Percentiles rank a stretch among this genome's conserved stretches.
phyloP scores from a whole-genome alignment of 2,888 invertebrate genomes.

The Watsonalla cultraria region DNA sequence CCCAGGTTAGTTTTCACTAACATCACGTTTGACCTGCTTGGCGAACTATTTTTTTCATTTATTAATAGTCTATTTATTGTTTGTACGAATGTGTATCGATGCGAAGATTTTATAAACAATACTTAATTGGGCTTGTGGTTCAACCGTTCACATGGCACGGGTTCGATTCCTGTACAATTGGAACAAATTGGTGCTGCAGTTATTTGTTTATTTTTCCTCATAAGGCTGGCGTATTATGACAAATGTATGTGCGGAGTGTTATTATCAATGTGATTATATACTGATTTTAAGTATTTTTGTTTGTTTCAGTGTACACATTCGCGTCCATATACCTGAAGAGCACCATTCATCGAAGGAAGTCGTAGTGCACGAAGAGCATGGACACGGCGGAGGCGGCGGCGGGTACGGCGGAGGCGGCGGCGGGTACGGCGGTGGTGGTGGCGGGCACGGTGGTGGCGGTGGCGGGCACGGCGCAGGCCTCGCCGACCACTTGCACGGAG shows the following conservation, averaged over 20 bases:
- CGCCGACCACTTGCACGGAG: slow-evolving; percentile 48
- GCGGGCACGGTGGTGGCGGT: slow-evolving; percentile 29
- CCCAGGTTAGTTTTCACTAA: slow-evolving; percentile 52
- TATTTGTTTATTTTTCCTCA: too few species aligned
- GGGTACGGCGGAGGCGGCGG: slow-evolving; percentile 12
- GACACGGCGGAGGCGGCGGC: slow-evolving; percentile 46
- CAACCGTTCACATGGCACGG: too few species aligned
- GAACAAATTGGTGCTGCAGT: too few species aligned
- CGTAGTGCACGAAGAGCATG: slow-evolving; percentile 60
- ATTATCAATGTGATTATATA: slow-evolving; percentile 1
- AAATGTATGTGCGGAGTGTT: not conserved
- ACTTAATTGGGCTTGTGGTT: too few species aligned
- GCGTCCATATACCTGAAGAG: slow-evolving; percentile 74
- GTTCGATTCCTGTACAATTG: too few species aligned
- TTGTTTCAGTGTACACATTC: slow-evolving; percentile 76
- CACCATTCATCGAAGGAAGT: slow-evolving; percentile 69
- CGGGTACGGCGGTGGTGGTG: too few species aligned
- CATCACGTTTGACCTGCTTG: slow-evolving; percentile 42
- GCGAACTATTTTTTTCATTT: slow-evolving; percentile 43
- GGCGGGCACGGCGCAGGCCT: slow-evolving; percentile 36
- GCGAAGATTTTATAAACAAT: slow-evolving; percentile 10
- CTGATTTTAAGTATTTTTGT: slow-evolving; percentile 29
- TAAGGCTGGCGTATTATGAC: not conserved
- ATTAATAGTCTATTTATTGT: slow-evolving; percentile 16
- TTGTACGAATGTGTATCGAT: slow-evolving; percentile 13